Percentiles rank a stretch among this genome's conserved stretches.
Evolutionary conservation across 2,888 invertebrate species (phyloP).

Genomic region (Heterodera filipjevi): DNA sequence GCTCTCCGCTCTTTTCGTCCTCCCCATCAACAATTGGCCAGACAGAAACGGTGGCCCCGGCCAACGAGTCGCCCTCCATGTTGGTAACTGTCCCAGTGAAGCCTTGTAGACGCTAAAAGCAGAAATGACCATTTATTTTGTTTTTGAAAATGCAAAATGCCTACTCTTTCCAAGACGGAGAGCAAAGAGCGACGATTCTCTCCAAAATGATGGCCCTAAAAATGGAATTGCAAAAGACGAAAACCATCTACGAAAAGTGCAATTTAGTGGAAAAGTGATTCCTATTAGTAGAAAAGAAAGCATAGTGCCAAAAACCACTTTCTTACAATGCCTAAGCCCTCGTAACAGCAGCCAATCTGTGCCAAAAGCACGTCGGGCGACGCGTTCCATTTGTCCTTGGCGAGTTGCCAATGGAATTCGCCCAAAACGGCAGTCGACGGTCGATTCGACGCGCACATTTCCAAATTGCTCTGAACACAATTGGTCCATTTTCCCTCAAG

Average conservation of each 20-base stretch:
- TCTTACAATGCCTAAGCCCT: constrained; percentile 48
- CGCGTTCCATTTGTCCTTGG: constrained; percentile 17
- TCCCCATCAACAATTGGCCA: constrained; percentile 13
- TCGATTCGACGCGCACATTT: constrained; percentile 47
- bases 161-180: constrained; percentile 42
- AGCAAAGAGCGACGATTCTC: constrained; percentile 55
- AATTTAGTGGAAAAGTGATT: too few relatives aligned
- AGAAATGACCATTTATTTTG: not conserved
- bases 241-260: too few relatives aligned
- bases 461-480: constrained; percentile 39
- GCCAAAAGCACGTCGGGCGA: constrained; percentile 56
- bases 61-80: constrained; percentile 32
- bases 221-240: too few relatives aligned
- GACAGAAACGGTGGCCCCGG: constrained; percentile 36
- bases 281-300: not conserved
- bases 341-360: constrained; percentile 61
- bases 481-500: not conserved
- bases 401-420: constrained; percentile 39
- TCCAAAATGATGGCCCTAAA: constrained; percentile 48
- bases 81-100: constrained; percentile 37
- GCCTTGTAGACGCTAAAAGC: constrained; percentile 46
- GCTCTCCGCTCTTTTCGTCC: not conserved
- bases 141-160: not conserved
- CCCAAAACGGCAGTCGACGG: constrained; percentile 46
- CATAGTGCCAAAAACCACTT: not conserved